phyloP scores from a whole-genome alignment of 35 echinoderm and acorn worm species.

The Heliocidaris tuberculata region DNA sequence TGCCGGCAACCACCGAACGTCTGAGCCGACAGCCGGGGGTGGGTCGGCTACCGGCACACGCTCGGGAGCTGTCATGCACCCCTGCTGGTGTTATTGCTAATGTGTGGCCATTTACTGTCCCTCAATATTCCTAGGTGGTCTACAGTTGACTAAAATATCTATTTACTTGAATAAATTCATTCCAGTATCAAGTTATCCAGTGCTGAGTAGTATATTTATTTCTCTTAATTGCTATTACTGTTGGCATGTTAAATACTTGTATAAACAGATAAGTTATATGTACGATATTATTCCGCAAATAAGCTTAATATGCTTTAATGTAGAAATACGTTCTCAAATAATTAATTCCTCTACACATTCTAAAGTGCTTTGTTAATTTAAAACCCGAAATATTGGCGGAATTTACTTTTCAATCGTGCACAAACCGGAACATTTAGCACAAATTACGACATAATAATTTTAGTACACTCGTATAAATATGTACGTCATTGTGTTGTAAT shows the following conservation, averaged over 20 bases:
- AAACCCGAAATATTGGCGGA: background rate
- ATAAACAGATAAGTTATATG: background rate
- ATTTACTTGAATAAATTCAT: background rate
- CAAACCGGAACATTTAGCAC: background rate
- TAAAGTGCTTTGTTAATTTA: background rate
- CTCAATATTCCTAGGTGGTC: conserved; percentile 1
- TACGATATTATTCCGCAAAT: background rate
- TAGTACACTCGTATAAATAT: background rate
- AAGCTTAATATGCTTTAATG: background rate
- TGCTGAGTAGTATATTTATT: background rate
- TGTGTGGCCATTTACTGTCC: background rate
- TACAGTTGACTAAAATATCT: background rate
- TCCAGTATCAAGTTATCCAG: background rate
- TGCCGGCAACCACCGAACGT: background rate
- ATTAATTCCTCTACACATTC: background rate
- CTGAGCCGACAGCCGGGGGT: background rate
- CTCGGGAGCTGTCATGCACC: background rate
- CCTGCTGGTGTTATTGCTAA: conserved; percentile 9
- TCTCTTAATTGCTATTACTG: background rate
- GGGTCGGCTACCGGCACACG: background rate
- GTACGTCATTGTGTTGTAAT: background rate
- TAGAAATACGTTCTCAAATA: background rate
- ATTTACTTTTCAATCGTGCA: conserved; percentile 6
- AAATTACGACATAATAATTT: background rate
- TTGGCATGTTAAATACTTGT: background rate